These are phyloP conservation scores for Leucoraja erinaceus DNA, from an alignment of 2,113 vertebrate genomes.

Conservation along the genomic window DNA sequence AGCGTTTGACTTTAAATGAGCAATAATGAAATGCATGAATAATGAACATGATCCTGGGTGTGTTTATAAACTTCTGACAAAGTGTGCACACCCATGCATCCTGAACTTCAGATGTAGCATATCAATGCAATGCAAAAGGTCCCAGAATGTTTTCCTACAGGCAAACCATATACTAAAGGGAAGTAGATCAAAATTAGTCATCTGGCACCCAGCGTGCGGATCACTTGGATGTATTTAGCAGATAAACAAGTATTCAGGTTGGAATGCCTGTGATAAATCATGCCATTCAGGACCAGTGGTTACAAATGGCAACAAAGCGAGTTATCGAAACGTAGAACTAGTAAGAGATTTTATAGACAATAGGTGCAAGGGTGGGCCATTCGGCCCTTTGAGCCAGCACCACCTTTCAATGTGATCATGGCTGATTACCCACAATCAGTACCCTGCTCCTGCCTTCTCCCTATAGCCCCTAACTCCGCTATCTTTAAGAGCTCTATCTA, in stretches of 20 bases:
- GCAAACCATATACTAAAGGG: not conserved
- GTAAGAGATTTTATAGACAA: too few species aligned
- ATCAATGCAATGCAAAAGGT: not conserved
- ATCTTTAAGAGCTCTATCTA: too few species aligned
- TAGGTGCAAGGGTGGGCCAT: too few species aligned
- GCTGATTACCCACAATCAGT: too few species aligned
- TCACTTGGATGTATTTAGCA: not conserved
- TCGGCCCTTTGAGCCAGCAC: too few species aligned
- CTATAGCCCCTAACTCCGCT: too few species aligned
- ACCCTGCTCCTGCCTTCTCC: too few species aligned
- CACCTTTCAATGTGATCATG: too few species aligned
- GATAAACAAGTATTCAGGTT: not conserved
- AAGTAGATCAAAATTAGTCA: not conserved
- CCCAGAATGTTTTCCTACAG: not conserved
- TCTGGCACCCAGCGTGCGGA: not conserved
- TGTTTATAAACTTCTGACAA: not conserved
- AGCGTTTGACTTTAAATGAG: not conserved
- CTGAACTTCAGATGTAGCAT: not conserved
- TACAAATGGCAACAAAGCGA: not conserved
- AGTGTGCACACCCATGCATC: not conserved
- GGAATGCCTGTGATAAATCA: not conserved
- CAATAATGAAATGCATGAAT: not conserved
- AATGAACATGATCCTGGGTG: not conserved
- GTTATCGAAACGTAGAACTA: not conserved
- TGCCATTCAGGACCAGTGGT: not conserved